phyloP scores from a whole-genome alignment of 1,140 invertebrate species.

The Drosophila ercepeae region DNA sequence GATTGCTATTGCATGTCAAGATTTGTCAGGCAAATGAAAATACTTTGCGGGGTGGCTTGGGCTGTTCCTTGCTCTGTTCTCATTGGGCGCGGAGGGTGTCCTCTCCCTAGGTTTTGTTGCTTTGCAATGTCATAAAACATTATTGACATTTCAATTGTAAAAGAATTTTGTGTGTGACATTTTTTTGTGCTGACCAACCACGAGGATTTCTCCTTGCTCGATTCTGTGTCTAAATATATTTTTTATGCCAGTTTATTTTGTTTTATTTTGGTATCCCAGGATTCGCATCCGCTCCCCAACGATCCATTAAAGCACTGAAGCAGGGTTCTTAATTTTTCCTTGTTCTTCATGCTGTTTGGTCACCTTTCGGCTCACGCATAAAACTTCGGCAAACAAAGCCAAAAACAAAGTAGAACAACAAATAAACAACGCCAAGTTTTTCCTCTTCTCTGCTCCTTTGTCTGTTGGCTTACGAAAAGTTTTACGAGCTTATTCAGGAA shows the following conservation, averaged over 20 bases:
- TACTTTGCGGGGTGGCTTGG: constrained; percentile 46
- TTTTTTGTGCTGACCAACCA: constrained; percentile 21
- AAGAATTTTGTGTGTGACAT: constrained; percentile 64
- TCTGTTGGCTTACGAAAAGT: constrained; percentile 60
- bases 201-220: background rate
- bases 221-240: background rate
- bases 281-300: background rate
- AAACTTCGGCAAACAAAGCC: constrained; percentile 51
- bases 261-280: constrained; percentile 33
- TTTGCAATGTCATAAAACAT: constrained; percentile 74
- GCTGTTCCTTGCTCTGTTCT: constrained; percentile 1
- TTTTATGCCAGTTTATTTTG: constrained; percentile 23
- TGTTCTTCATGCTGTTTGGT: constrained; percentile 32
- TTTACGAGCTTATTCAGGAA: constrained; percentile 71
- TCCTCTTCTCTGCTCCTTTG: constrained; percentile 1
- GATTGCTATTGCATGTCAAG: constrained; percentile 78
- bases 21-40: constrained; percentile 73
- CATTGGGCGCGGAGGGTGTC: background rate
- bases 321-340: constrained; percentile 17
- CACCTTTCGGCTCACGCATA: constrained; percentile 63
- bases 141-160: constrained; percentile 80
- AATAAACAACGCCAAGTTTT: constrained; percentile 63
- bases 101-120: constrained; percentile 22
- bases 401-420: constrained; percentile 46
- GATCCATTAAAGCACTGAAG: constrained; percentile 58